These are phyloP conservation scores for Sarcophaga caerulescens DNA, from an alignment of 2,888 invertebrate species.

Conservation along the genomic window DNA sequence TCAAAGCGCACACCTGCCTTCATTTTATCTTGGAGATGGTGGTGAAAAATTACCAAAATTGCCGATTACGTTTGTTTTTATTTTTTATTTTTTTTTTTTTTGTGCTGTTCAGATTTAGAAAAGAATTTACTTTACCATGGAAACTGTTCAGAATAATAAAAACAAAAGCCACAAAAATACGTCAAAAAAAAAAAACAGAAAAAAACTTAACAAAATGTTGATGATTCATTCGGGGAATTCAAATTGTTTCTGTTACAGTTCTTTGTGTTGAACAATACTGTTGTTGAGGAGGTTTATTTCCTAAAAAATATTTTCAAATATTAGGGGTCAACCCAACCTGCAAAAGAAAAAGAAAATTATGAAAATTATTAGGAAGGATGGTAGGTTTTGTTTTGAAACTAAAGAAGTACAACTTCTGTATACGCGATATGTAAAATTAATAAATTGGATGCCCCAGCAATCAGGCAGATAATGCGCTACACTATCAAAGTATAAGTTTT, in stretches of 20 bases:
- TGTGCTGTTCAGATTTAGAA: background rate
- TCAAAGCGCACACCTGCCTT: background rate
- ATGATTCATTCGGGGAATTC: constrained; percentile 12
- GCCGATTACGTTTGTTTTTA: constrained; percentile 1
- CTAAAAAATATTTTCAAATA: too few relatives aligned
- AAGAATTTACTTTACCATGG: too few relatives aligned
- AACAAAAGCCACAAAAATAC: background rate
- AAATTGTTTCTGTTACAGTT: constrained; percentile 6
- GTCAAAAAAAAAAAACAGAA: too few relatives aligned
- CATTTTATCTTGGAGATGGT: background rate
- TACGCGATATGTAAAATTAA: too few relatives aligned
- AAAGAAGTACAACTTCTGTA: too few relatives aligned
- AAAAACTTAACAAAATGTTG: background rate
- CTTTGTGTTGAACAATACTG: constrained; percentile 12
- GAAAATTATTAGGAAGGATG: too few relatives aligned
- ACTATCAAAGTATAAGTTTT: too few relatives aligned
- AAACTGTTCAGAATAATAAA: background rate
- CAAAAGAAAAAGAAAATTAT: too few relatives aligned
- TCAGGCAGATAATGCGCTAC: too few relatives aligned
- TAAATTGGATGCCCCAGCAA: too few relatives aligned
- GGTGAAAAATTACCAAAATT: constrained; percentile 2
- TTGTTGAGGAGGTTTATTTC: background rate
- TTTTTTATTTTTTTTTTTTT: background rate
- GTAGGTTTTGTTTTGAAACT: too few relatives aligned
- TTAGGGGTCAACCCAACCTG: too few relatives aligned